Evolutionary conservation across 2,888 invertebrate genomes (phyloP), one percentile per base, ranked within the genome.

Genomic region (Eupithecia abbreviata): DNA sequence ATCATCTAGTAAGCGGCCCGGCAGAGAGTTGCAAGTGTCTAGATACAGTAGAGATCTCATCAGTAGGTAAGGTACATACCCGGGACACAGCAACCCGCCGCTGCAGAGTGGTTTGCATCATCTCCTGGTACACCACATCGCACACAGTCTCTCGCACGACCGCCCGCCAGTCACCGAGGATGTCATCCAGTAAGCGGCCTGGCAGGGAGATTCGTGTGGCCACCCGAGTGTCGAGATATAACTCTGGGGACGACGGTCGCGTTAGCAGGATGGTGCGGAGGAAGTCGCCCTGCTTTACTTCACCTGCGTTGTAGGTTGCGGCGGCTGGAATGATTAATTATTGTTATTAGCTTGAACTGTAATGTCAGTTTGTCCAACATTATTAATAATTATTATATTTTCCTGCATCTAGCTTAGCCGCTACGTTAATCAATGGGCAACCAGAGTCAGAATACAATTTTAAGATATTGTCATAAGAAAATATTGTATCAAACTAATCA

Each of bases 141-240:
- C 85, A 78, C 0, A 89, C 78, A 2, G 87, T 71, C 0, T 87
- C 82, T 30, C 88, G 81, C 4, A 91, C 81, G 0, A 85, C 81
- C 1, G 79, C 49, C 76, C 87, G 89, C 94, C 94, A 94, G 62
- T 90, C 89, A n/a, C 79, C 83, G 0, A 71, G 73, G 10, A 92
- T 86, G 4, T 80, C 79, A 2, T 77, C 80, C 15, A 92, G 75
- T 13, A 87, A 75, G 49, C 83, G 85, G 12, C 90, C 86, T 81
- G 85, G 84, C 71, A 93, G 76, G 15, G 42, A 9, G 18, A 80
- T 7, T 73, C 79, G 77, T 30, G 10, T 13, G 43, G 73, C 62
- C 10, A 18, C 42, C 12, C 49, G 18, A 68, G 71, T 30, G 68
- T 75, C 77, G 41, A 82, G 82, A 0, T 81, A 58, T 2, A 89